Conservation (phyloP, 1,140 invertebrate species). For the Macrotrachela quadricornifera region DNA sequence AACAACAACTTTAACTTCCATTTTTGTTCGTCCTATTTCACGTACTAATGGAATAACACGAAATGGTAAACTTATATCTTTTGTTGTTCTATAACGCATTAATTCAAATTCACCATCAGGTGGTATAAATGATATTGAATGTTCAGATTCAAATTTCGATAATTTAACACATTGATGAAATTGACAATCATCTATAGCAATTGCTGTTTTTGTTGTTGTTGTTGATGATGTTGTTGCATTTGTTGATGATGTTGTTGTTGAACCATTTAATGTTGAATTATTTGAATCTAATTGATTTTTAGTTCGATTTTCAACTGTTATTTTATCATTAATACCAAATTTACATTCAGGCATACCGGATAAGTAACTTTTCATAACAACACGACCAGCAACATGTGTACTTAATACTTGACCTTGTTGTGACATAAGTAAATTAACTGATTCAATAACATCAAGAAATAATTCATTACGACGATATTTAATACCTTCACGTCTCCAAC, state of each 20-base stretch:
- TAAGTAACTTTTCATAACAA: conserved; percentile 98
- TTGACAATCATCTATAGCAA: conserved; percentile 98
- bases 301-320: conserved; percentile 63
- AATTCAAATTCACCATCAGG: conserved; percentile 98
- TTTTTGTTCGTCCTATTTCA: conserved; percentile 90
- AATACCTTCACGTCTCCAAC: conserved; percentile 97
- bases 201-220: conserved; percentile 36
- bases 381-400: conserved; percentile 94
- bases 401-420: conserved; percentile 97
- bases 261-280: conserved; percentile 23
- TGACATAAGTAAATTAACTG: conserved; percentile 96
- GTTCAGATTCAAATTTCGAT: conserved; percentile 98
- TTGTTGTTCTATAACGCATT: conserved; percentile 43
- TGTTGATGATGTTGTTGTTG: not conserved
- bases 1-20: conserved; percentile 97
- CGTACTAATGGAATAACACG: conserved; percentile 91
- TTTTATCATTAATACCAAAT: conserved; percentile 98
- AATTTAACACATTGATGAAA: conserved; percentile 99
- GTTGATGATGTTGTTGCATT: not conserved
- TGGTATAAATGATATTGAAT: conserved; percentile 98
- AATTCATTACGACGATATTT: conserved; percentile 96
- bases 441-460: conserved; percentile 95
- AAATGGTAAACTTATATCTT: conserved; percentile 97
- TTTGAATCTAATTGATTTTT: conserved; percentile 56
- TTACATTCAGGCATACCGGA: conserved; percentile 99